These are phyloP conservation scores for Corvus cornix DNA, from an alignment of 2,113 vertebrate species.

Conservation along the genomic window DNA sequence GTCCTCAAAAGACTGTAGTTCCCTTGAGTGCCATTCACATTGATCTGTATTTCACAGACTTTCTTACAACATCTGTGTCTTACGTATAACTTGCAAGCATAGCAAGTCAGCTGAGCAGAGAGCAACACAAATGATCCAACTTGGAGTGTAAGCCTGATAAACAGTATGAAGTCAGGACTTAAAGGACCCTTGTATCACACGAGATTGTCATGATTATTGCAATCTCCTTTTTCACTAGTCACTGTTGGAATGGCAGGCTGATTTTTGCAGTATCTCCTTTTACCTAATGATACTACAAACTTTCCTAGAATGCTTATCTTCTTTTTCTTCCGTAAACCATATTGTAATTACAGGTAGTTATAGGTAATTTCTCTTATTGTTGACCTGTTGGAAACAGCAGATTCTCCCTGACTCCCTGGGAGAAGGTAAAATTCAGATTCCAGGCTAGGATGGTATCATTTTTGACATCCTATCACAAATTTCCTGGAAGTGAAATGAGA, in stretches of 20 bases:
- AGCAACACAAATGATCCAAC: background rate
- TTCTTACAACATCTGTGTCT: background rate
- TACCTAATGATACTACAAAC: background rate
- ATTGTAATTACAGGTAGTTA: background rate
- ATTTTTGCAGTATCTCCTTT: background rate
- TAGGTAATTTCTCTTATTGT: background rate
- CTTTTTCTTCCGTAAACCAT: background rate
- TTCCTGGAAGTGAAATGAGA: background rate
- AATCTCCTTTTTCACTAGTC: background rate
- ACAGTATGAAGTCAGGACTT: background rate
- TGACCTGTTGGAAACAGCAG: background rate
- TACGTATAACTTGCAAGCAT: background rate
- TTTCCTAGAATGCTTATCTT: conserved; percentile 1
- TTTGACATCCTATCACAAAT: background rate
- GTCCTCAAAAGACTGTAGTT: background rate
- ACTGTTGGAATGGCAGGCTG: background rate
- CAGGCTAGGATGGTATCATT: background rate
- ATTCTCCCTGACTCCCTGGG: background rate
- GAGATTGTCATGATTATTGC: background rate
- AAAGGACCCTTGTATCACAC: background rate
- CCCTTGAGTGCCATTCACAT: background rate
- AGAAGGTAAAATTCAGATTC: background rate
- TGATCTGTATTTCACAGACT: background rate
- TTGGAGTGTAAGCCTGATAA: background rate
- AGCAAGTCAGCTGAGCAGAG: background rate